These are phyloP conservation scores for Heliocidaris tuberculata DNA, from an alignment of 35 echinoderm and acorn worm genomes.

Conservation along the genomic window DNA sequence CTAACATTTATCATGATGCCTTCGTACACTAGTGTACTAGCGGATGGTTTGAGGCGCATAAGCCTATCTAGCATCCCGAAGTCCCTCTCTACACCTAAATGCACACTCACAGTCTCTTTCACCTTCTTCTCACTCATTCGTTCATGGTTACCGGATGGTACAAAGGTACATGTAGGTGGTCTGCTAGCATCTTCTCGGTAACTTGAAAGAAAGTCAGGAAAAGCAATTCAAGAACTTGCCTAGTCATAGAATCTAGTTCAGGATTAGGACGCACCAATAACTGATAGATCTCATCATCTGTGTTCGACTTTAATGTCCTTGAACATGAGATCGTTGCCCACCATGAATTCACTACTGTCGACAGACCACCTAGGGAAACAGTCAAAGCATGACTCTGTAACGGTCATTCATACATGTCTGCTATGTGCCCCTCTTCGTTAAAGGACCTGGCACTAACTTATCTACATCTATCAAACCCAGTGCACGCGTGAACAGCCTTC, in stretches of 20 bases:
- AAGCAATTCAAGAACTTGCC: constrained; percentile 44
- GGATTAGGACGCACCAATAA: no score
- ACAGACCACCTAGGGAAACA: constrained; percentile 36
- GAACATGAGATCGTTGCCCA: constrained; percentile 39
- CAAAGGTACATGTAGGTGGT: no score
- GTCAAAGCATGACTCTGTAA: constrained; percentile 52
- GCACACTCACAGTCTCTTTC: constrained; percentile 55
- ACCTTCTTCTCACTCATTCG: constrained; percentile 38
- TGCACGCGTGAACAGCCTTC: constrained; percentile 33
- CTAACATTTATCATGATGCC: constrained; percentile 46
- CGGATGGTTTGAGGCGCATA: constrained; percentile 42
- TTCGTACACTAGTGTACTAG: constrained; percentile 20
- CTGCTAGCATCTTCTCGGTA: no score
- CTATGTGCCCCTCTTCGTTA: constrained; percentile 23
- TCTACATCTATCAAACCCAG: constrained; percentile 5
- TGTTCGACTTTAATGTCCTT: constrained; percentile 47
- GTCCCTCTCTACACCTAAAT: constrained; percentile 53
- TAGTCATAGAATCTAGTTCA: neutral
- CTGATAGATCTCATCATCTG: neutral
- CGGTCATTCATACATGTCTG: constrained; percentile 48
- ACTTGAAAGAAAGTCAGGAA: no score
- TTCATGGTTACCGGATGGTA: constrained; percentile 34
- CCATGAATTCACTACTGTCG: constrained; percentile 63
- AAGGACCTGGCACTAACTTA: neutral
- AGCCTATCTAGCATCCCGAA: constrained; percentile 59